Evolutionary conservation across 2,888 invertebrate genomes (phyloP).

Genomic region (Leucozona laternaria): DNA sequence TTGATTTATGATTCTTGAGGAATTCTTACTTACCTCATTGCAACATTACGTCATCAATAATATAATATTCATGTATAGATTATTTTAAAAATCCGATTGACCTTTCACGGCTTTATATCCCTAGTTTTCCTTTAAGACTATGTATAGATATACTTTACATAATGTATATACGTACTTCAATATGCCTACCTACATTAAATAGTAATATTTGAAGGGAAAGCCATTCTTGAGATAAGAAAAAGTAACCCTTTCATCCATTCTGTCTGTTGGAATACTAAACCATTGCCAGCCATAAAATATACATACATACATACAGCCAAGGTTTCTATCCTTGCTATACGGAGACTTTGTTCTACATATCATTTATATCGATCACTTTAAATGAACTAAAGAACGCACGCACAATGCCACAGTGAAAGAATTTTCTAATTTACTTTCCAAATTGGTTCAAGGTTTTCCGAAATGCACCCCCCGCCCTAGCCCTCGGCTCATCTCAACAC

Average conservation of each 20-base stretch:
- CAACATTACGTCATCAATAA: no score
- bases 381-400: slow-evolving; percentile 40
- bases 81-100: no score
- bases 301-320: no score
- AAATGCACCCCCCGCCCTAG: slow-evolving; percentile 18
- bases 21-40: no score
- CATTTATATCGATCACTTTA: slow-evolving; percentile 67
- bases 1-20: no score
- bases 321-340: neutral
- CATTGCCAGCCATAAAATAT: slow-evolving; percentile 19
- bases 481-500: neutral
- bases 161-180: no score
- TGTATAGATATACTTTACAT: no score
- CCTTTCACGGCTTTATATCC: no score
- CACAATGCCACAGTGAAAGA: slow-evolving; percentile 78
- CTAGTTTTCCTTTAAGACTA: no score
- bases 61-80: no score
- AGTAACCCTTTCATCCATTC: slow-evolving; percentile 25
- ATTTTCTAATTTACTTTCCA: slow-evolving; percentile 83
- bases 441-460: slow-evolving; percentile 81
- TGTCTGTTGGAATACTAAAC: neutral
- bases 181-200: no score
- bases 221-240: neutral
- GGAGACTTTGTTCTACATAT: slow-evolving; percentile 30
- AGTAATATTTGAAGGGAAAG: no score